These are phyloP conservation scores for Tenthredo notha DNA, from an alignment of 2,888 invertebrate species.

Conservation along the genomic window DNA sequence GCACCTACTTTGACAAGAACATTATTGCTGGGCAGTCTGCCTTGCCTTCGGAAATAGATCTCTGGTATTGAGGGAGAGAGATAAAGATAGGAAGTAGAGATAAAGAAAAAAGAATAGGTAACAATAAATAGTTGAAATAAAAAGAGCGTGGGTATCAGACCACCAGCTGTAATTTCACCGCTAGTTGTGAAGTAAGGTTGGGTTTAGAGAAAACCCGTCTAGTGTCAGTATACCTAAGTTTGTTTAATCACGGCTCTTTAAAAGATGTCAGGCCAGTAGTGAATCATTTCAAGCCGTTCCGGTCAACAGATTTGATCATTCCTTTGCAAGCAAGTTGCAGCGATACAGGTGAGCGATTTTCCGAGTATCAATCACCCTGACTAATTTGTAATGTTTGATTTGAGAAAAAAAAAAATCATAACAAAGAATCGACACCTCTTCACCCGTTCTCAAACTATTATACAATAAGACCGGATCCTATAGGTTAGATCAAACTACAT, in stretches of 20 bases:
- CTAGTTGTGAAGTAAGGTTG: constrained; percentile 19
- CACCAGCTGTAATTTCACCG: constrained; percentile 11
- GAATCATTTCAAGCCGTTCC: constrained; percentile 50
- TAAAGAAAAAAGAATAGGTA: background rate
- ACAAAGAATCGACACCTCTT: background rate
- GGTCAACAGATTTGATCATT: constrained; percentile 29
- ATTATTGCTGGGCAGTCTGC: constrained; percentile 19
- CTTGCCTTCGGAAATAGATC: constrained; percentile 25
- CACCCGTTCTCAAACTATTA: background rate
- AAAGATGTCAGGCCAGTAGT: constrained; percentile 50
- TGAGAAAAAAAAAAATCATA: background rate
- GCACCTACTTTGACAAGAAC: constrained; percentile 35
- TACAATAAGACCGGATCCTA: constrained; percentile 4
- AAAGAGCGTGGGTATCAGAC: background rate
- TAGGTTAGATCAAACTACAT: constrained; percentile 14
- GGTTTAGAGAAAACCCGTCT: background rate
- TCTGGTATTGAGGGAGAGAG: background rate
- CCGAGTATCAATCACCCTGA: background rate
- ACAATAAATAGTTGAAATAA: background rate
- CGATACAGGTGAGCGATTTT: constrained; percentile 35
- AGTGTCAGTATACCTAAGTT: constrained; percentile 1
- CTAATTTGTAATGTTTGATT: background rate
- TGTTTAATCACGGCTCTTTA: constrained; percentile 15
- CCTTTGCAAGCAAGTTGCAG: constrained; percentile 1
- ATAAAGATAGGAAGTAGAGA: background rate